Percentiles rank a stretch among this genome's conserved stretches.
Conservation (phyloP, 2,888 invertebrate genomes). For the Eledone cirrhosa region DNA sequence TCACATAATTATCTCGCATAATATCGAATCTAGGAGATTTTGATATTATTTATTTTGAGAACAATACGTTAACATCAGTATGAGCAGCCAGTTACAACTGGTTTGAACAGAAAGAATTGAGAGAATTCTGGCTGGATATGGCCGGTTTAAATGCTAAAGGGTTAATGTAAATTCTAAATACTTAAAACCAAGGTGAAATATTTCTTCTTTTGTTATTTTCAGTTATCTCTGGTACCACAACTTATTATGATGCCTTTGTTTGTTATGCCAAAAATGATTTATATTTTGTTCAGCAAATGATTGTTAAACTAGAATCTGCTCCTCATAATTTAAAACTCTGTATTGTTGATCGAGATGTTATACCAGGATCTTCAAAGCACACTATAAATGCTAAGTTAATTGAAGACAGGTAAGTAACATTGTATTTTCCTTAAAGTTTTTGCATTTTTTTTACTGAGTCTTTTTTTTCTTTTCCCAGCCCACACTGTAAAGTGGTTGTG, state of each 20-base stretch:
- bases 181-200: too few relatives aligned
- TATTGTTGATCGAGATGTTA: slow-evolving; percentile 57
- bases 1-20: too few relatives aligned
- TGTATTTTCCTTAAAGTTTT: background rate
- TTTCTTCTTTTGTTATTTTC: slow-evolving; percentile 25
- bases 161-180: too few relatives aligned
- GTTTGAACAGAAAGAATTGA: too few relatives aligned
- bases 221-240: slow-evolving; percentile 45
- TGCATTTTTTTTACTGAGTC: background rate
- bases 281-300: slow-evolving; percentile 55
- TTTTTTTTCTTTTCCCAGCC: too few relatives aligned
- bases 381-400: slow-evolving; percentile 58
- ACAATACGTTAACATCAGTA: too few relatives aligned
- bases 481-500: too few relatives aligned
- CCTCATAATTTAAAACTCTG: slow-evolving; percentile 52
- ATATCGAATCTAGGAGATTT: too few relatives aligned
- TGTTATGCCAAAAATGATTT: slow-evolving; percentile 57
- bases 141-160: too few relatives aligned
- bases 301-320: slow-evolving; percentile 46
- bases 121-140: too few relatives aligned
- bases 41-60: too few relatives aligned
- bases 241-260: slow-evolving; percentile 60
- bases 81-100: too few relatives aligned
- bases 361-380: slow-evolving; percentile 54
- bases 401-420: slow-evolving; percentile 50